Evolutionary conservation across 2,888 invertebrate genomes (phyloP), one percentile per base, ranked within the genome.

Genomic region (Chelonus formosanus): DNA sequence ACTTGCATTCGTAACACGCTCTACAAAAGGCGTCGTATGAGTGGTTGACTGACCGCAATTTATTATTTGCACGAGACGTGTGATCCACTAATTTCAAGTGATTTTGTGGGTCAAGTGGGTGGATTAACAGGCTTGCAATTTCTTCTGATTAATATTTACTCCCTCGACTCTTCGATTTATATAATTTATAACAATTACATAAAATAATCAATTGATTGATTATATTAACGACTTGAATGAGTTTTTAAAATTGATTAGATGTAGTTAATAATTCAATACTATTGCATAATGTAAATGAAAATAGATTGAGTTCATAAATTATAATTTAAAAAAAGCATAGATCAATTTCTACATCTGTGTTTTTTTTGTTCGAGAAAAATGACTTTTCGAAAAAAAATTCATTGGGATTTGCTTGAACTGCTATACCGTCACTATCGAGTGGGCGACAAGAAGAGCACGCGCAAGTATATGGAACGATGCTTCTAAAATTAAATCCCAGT

Each of bases 391-490:
- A 47, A 47, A 47, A 52, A 61, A 53, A 61, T 61, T 61, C n/a
- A 40, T 43, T 44, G 34, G 35, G 36, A 44, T 61, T 43, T 32
- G 47, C 8, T 47, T 7, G 8, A 48, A 48, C 52, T 34, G 40
- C 3, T 54, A 54, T 54, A 31, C 44, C 53, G 35, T 43, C n/a
- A 44, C 31, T 43, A 43, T 8, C 52, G 53, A 44, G 53, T 52
- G 53, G 61, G 61, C 61, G 53, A 61, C 35, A 44, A 53, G 61
- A 44, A 61, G 61, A 61, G 61, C 61, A 45, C 61, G 53, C 61
- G 47, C 77, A 78, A 76, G 78, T 83, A 84, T 83, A 84, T 84
- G 82, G 82, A 83, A 82, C 84, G 80, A 74, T 74, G 73, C 76
- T 73, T 78, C 83, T 84, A 84, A 83, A 81, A 76, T 83, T 84